A percentile compares a stretch with the other conserved stretches of the same genome.
These are phyloP conservation scores for Rhingia rostrata DNA, from an alignment of 2,888 invertebrate genomes.

Conservation along the genomic window DNA sequence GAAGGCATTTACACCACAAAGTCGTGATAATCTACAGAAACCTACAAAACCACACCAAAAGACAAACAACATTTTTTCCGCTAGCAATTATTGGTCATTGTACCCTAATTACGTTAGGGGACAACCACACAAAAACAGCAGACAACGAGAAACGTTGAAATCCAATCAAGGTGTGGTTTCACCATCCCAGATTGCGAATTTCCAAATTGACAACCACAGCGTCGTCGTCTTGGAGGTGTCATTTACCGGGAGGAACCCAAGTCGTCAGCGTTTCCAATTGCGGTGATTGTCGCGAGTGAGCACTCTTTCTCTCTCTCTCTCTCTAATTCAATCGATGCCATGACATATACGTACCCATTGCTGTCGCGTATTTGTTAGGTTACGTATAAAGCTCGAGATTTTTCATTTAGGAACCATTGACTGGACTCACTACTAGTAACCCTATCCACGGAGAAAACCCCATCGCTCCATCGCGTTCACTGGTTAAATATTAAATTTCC, in stretches of 20 bases:
- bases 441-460: conserved; percentile 15
- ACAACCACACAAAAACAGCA: conserved; percentile 13
- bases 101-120: conserved; percentile 6
- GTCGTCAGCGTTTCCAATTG: conserved; percentile 41
- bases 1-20: neutral
- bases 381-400: conserved; percentile 1
- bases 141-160: conserved; percentile 33
- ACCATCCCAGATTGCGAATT: neutral
- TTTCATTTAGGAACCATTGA: conserved; percentile 51
- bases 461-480: conserved; percentile 2
- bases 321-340: conserved; percentile 56
- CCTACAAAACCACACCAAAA: conserved; percentile 23
- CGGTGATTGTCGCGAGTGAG: conserved; percentile 45
- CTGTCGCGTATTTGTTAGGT: neutral
- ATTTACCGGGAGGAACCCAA: conserved; percentile 14
- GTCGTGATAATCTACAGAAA: conserved; percentile 21
- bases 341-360: conserved; percentile 8
- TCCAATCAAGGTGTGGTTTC: conserved; percentile 49
- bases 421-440: conserved; percentile 22
- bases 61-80: conserved; percentile 23
- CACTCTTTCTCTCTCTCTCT: neutral
- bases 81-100: conserved; percentile 27
- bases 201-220: neutral
- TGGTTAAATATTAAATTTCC: conserved; percentile 65
- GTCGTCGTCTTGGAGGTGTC: conserved; percentile 2